A percentile compares a stretch with the other conserved stretches of the same genome.
phyloP scores from a whole-genome alignment of 2,113 vertebrate genomes.

The Anseranas semipalmata region DNA sequence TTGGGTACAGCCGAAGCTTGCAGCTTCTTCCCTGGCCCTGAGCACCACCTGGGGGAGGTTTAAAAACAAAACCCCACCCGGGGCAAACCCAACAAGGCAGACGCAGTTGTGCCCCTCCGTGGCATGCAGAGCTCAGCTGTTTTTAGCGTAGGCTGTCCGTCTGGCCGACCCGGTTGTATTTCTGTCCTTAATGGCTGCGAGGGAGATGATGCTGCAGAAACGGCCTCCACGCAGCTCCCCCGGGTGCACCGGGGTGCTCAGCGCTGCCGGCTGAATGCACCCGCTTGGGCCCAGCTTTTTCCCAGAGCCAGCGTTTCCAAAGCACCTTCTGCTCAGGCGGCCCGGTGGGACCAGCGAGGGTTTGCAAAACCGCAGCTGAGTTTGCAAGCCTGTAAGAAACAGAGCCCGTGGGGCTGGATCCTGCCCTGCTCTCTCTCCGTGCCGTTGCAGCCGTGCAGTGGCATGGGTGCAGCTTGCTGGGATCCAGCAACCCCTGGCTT shows the following conservation, averaged over 20 bases:
- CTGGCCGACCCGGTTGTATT: neutral
- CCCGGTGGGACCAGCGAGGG: rapidly evolving
- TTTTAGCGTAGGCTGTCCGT: neutral
- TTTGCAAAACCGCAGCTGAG: too few relatives aligned
- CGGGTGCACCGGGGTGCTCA: neutral
- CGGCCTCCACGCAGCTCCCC: neutral
- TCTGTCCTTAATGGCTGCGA: neutral
- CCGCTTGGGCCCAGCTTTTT: neutral
- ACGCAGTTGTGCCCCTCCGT: neutral
- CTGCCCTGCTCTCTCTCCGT: neutral
- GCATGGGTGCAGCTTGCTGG: neutral
- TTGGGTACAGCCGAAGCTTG: rapidly evolving
- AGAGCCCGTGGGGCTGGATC: rapidly evolving
- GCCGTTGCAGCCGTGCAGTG: neutral
- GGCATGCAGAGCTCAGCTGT: neutral
- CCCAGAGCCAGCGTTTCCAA: neutral
- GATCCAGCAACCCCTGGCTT: neutral
- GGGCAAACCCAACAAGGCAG: neutral
- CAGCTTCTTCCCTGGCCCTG: rapidly evolving
- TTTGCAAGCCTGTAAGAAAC: neutral
- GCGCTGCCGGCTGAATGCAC: rapidly evolving
- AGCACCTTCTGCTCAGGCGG: rapidly evolving
- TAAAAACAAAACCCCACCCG: neutral
- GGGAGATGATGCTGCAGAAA: neutral
- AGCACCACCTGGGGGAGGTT: neutral